Evolutionary conservation across 2,113 vertebrate genomes (phyloP), one percentile per base, ranked within the genome.

Genomic region (Mus pahari): DNA sequence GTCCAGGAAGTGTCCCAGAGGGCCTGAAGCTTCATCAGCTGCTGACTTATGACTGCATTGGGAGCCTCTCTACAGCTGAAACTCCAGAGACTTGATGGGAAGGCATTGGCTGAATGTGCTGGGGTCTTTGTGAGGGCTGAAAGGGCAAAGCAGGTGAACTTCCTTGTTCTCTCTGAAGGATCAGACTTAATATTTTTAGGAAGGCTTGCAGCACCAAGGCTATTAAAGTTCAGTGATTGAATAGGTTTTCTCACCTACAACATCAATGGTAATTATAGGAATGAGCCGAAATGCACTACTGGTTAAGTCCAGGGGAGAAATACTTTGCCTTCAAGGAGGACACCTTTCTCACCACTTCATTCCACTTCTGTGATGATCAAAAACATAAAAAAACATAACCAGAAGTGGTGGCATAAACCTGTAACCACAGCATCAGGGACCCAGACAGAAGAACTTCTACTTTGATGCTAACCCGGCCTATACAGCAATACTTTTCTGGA

Each of bases 161-260:
- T 89, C 81, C 39, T 75, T 66, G 20, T 66, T 95, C 39, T 66
- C 90, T 91, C n/a, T 36, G 17, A 71, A 92, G 60, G 11, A 95
- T 53, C 45, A 91, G 89, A 81, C 50, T 95, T 74, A 93, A 91
- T 71, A 92, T 81, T 89, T 20, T 81, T 86, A 92, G 60, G 86
- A 75, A 86, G 77, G 58, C 45, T 95, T 62, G 7, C 84, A 78
- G 13, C 71, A 92, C 28, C 39, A 20, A 92, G 16, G 31, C 62
- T 94, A 94, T 92, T 95, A 95, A 91, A 86, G 90, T 90, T 82
- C 24, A 92, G 48, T 86, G 86, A 91, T n/a, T 92, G 62, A 86
- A 94, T 75, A 92, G 36, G 89, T 90, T 96, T 92, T 33, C 66
- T 62, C 74, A 90, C 73, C 79, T 96, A 36, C 58, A 90, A 12